Evolutionary conservation across 2,797 vertebrate species (phyloP).

Genomic region (Otolemur crassicaudatus): DNA sequence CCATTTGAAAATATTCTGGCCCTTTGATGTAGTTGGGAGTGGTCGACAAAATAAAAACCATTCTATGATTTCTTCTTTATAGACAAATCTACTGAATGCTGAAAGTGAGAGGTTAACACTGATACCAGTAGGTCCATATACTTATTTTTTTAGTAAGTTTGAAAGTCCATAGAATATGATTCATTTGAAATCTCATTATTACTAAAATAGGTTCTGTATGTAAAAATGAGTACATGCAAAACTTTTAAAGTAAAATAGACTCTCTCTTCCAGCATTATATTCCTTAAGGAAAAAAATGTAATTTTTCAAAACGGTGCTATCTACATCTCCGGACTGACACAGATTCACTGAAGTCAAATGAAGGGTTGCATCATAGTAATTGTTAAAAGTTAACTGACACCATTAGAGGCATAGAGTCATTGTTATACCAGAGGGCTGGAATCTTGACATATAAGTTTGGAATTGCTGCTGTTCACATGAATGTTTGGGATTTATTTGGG

Average conservation of each 20-base stretch:
- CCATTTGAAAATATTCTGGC: no score
- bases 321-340: background rate
- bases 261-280: background rate
- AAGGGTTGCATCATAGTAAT: background rate
- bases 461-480: background rate
- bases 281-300: background rate
- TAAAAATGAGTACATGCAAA: no score
- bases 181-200: background rate
- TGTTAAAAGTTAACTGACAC: background rate
- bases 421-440: background rate
- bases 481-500: constrained; percentile 34
- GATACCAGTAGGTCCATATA: no score
- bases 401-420: background rate
- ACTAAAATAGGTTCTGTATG: background rate
- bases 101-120: no score
- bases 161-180: background rate
- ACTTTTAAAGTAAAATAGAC: background rate
- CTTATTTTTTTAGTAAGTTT: background rate
- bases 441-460: background rate
- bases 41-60: no score
- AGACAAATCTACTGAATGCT: no score
- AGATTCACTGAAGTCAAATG: background rate
- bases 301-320: background rate
- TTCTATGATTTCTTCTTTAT: no score
- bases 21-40: no score